A percentile compares a stretch with the other conserved stretches of the same genome.
These are phyloP conservation scores for Sebastes variabilis DNA, from an alignment of 2,797 vertebrate genomes.

Conservation along the genomic window DNA sequence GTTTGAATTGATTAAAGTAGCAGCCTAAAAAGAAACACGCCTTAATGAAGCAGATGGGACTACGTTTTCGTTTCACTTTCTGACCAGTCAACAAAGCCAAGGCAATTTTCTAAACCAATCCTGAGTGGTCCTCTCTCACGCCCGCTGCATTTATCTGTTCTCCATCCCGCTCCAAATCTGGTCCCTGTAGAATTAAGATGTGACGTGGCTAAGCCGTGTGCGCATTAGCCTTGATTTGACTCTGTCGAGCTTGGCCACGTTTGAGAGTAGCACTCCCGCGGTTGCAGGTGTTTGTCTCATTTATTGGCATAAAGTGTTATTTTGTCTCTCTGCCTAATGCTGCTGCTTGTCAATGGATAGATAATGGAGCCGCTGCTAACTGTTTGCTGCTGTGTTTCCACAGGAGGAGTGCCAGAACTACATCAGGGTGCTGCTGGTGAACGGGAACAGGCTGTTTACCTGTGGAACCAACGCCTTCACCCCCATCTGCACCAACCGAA, in stretches of 20 bases:
- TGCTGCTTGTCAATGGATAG: constrained; percentile 45
- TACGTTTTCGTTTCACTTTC: constrained; percentile 47
- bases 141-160: constrained; percentile 47
- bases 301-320: constrained; percentile 64
- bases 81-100: constrained; percentile 57
- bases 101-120: constrained; percentile 60
- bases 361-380: constrained; percentile 44
- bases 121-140: constrained; percentile 41
- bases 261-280: constrained; percentile 40
- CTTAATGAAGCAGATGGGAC: constrained; percentile 35
- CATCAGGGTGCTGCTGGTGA: constrained; percentile 94
- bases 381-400: constrained; percentile 50
- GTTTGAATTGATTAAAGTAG: constrained; percentile 52
- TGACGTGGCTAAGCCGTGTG: constrained; percentile 50
- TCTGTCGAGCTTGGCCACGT: constrained; percentile 64
- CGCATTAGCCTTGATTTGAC: constrained; percentile 72
- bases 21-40: constrained; percentile 16
- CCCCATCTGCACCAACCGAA: constrained; percentile 96
- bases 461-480: constrained; percentile 98
- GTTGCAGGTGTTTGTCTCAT: constrained; percentile 70
- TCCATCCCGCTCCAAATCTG: constrained; percentile 46
- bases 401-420: constrained; percentile 99
- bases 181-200: constrained; percentile 66
- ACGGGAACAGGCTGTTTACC: constrained; percentile 92
- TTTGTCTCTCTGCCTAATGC: constrained; percentile 46